Conservation (phyloP, 2,888 invertebrate species). For the Phaonia tiefii region DNA sequence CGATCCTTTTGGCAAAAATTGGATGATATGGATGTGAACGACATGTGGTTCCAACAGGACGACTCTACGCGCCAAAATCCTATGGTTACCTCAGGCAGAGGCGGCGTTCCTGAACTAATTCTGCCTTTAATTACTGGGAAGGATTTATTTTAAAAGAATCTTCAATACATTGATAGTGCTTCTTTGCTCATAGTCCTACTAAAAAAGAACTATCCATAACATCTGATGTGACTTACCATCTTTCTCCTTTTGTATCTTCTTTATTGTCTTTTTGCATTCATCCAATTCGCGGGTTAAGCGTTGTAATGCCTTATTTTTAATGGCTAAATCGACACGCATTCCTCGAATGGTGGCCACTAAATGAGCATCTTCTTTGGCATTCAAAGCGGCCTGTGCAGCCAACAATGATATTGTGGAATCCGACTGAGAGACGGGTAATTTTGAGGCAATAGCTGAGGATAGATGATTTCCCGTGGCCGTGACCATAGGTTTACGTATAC, state of each 20-base stretch:
- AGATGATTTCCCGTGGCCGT: constrained; percentile 48
- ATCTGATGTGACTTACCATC: too few relatives aligned
- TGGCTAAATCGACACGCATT: constrained; percentile 86
- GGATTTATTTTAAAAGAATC: too few relatives aligned
- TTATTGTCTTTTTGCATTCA: constrained; percentile 88
- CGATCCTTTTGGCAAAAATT: too few relatives aligned
- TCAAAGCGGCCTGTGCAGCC: constrained; percentile 79
- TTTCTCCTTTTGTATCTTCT: constrained; percentile 88
- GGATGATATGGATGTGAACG: too few relatives aligned
- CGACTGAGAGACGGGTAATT: constrained; percentile 82
- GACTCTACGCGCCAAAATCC: too few relatives aligned
- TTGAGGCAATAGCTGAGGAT: constrained; percentile 71
- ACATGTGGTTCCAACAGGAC: too few relatives aligned
- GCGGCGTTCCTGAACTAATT: too few relatives aligned
- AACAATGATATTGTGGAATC: constrained; percentile 80
- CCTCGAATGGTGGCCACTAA: constrained; percentile 90
- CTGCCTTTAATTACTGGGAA: too few relatives aligned
- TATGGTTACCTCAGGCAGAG: too few relatives aligned
- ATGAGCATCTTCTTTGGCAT: constrained; percentile 86
- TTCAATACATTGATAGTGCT: too few relatives aligned
- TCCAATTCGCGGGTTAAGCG: constrained; percentile 89
- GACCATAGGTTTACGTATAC: constrained; percentile 75
- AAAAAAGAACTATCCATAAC: too few relatives aligned
- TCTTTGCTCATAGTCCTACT: too few relatives aligned
- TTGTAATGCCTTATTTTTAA: constrained; percentile 87